Conservation (phyloP, 2,113 vertebrate genomes). For the Sorex araneus region DNA sequence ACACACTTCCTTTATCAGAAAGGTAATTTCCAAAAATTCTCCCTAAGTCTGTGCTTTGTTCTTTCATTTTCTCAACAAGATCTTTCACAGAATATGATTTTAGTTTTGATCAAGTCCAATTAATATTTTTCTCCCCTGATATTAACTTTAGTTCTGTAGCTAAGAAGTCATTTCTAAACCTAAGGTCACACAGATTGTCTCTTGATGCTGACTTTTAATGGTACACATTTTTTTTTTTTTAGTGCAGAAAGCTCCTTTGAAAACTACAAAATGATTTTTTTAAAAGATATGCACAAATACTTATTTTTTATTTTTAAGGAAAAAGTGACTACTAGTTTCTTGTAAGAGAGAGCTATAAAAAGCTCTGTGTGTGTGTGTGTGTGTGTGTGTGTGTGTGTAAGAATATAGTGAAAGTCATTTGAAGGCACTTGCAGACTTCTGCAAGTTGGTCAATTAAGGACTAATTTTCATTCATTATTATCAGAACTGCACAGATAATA, state of each 20-base stretch:
- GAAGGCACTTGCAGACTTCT: conserved; percentile 46
- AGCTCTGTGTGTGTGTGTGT: no score
- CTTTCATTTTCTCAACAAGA: neutral
- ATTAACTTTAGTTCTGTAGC: neutral
- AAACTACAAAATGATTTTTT: neutral
- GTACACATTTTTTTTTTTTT: neutral
- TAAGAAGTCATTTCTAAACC: conserved; percentile 3
- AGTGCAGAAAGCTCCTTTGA: neutral
- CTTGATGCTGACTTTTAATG: conserved; percentile 33
- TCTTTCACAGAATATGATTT: neutral
- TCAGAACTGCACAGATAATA: conserved; percentile 19
- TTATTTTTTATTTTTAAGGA: neutral
- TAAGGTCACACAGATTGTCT: conserved; percentile 5
- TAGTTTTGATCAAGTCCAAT: conserved; percentile 7
- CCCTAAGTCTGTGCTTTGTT: neutral
- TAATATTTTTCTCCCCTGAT: neutral
- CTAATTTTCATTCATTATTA: conserved; percentile 45
- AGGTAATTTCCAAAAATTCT: neutral
- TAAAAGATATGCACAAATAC: neutral
- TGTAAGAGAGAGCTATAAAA: neutral
- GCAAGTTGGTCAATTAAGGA: conserved; percentile 61
- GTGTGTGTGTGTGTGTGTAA: neutral
- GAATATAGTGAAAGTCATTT: conserved; percentile 62
- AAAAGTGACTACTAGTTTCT: conserved; percentile 38
- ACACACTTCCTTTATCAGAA: neutral